A percentile compares a stretch with the other conserved stretches of the same genome.
Evolutionary conservation across 2,797 vertebrate genomes (phyloP).

Genomic region (Xiphorhynchus erythropygius): DNA sequence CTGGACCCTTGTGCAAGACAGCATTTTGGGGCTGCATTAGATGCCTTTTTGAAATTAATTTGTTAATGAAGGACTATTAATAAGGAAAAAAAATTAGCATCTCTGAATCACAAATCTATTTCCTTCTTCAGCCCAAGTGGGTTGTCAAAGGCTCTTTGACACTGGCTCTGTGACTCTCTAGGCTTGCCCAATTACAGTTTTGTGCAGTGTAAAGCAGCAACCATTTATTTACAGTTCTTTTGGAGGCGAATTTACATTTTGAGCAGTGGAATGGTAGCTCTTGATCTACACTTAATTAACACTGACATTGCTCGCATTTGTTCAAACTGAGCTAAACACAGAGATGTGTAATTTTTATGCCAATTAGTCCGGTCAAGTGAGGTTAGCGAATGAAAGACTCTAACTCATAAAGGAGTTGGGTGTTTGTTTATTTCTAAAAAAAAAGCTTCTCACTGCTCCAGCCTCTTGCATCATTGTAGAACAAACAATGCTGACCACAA

Average conservation of each 20-base stretch:
- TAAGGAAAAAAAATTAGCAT: not conserved
- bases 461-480: not conserved
- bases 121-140: not conserved
- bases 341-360: constrained; percentile 27
- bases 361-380: constrained; percentile 45
- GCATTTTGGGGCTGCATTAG: not conserved
- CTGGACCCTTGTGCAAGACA: not conserved
- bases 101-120: not conserved
- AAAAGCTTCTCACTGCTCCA: not conserved
- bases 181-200: constrained; percentile 9
- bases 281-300: constrained; percentile 42
- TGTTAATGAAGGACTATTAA: not conserved
- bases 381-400: constrained; percentile 34
- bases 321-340: constrained; percentile 22
- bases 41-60: not conserved
- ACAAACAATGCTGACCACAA: not conserved
- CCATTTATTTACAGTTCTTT: constrained; percentile 14
- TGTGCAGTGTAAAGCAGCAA: not conserved
- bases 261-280: not conserved
- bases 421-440: not conserved
- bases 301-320: constrained; percentile 8
- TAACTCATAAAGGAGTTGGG: not conserved
- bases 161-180: not conserved
- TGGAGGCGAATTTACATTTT: constrained; percentile 18
- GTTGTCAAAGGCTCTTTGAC: not conserved